These are phyloP conservation scores for Leucophora obtusa DNA, from an alignment of 2,888 invertebrate genomes.

Conservation along the genomic window DNA sequence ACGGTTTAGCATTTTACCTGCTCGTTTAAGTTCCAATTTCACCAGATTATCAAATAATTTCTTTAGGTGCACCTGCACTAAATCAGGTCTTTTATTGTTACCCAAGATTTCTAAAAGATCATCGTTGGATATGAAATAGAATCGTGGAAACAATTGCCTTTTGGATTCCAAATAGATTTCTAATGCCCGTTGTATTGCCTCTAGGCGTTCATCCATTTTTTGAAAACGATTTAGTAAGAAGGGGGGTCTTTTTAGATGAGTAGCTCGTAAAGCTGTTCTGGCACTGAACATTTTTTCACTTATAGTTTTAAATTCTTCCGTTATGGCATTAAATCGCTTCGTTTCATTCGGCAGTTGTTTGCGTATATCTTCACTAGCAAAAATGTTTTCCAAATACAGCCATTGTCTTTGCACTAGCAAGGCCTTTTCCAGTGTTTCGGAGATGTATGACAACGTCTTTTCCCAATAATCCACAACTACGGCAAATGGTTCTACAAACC, in stretches of 20 bases:
- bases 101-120: slow-evolving; percentile 88
- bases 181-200: slow-evolving; percentile 88
- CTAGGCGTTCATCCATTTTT: slow-evolving; percentile 86
- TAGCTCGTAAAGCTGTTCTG: slow-evolving; percentile 82
- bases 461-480: slow-evolving; percentile 93
- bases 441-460: slow-evolving; percentile 87
- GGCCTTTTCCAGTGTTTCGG: slow-evolving; percentile 88
- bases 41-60: slow-evolving; percentile 93
- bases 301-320: slow-evolving; percentile 85
- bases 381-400: slow-evolving; percentile 93
- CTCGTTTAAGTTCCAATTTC: slow-evolving; percentile 84
- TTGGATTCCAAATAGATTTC: slow-evolving; percentile 94
- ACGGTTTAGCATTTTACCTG: slow-evolving; percentile 74
- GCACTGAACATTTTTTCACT: slow-evolving; percentile 78
- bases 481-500: slow-evolving; percentile 91
- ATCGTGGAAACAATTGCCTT: slow-evolving; percentile 90
- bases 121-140: slow-evolving; percentile 90
- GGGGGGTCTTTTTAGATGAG: slow-evolving; percentile 82
- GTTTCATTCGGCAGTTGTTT: slow-evolving; percentile 90
- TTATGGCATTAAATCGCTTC: slow-evolving; percentile 85
- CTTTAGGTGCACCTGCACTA: slow-evolving; percentile 91
- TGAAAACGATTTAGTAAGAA: slow-evolving; percentile 84
- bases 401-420: slow-evolving; percentile 91
- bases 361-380: slow-evolving; percentile 91
- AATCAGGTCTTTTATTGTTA: slow-evolving; percentile 89